Evolutionary conservation across 2,113 vertebrate species (phyloP).

Genomic region (Pseudonaja textilis): DNA sequence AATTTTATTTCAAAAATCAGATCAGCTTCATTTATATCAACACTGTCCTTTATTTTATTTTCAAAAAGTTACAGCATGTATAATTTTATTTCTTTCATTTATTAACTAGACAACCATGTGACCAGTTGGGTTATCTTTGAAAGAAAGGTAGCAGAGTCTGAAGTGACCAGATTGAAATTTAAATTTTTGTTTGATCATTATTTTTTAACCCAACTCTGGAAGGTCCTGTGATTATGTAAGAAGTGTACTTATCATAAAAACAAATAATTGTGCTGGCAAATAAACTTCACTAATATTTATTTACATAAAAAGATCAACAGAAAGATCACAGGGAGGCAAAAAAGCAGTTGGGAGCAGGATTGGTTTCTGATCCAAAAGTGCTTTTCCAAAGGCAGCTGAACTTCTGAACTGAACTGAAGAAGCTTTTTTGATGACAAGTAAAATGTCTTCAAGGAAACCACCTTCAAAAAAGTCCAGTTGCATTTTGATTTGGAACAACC

Average conservation of each 20-base stretch:
- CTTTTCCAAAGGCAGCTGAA: not conserved
- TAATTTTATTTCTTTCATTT: not conserved
- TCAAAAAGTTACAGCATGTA: not conserved
- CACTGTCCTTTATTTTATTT: not conserved
- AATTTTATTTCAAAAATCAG: not conserved
- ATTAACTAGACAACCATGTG: not conserved
- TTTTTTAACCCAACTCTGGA: not conserved
- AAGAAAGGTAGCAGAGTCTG: not conserved
- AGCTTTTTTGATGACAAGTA: not conserved
- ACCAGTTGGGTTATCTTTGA: not conserved
- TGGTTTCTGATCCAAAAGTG: no score
- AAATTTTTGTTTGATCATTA: not conserved
- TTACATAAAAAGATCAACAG: not conserved
- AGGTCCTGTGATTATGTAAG: not conserved
- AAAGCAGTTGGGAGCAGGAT: not conserved
- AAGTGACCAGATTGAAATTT: not conserved
- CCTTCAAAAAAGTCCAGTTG: not conserved
- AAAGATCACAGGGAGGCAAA: not conserved
- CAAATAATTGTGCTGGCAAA: not conserved
- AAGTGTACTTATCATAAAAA: not conserved
- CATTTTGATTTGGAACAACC: not conserved
- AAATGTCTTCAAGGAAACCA: not conserved
- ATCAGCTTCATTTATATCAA: not conserved
- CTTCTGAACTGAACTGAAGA: not conserved
- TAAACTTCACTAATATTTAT: not conserved